These are phyloP conservation scores for Rhingia rostrata DNA, from an alignment of 2,888 invertebrate species.

Conservation along the genomic window DNA sequence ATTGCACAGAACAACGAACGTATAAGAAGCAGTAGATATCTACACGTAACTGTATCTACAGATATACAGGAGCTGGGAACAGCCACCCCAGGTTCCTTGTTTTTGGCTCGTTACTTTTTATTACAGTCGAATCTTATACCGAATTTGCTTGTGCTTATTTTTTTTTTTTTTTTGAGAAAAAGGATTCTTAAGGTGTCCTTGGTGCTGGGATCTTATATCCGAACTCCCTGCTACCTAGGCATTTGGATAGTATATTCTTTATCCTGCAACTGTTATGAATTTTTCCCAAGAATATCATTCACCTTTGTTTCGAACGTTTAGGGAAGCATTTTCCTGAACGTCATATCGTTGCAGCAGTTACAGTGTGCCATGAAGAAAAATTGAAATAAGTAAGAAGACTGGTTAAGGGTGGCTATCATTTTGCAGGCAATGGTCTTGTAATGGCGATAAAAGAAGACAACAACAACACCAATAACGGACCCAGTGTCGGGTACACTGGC, in stretches of 20 bases:
- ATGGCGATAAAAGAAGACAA: slow-evolving; percentile 63
- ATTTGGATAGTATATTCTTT: slow-evolving; percentile 25
- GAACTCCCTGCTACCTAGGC: slow-evolving; percentile 22
- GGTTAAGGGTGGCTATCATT: slow-evolving; percentile 70
- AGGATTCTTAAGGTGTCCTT: slow-evolving; percentile 64
- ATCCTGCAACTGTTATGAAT: slow-evolving; percentile 62
- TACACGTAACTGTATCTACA: neutral
- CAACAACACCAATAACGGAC: slow-evolving; percentile 37
- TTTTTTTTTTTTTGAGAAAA: slow-evolving; percentile 30
- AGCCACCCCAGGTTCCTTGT: slow-evolving; percentile 42
- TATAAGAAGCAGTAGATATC: neutral
- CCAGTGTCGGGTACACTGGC: slow-evolving; percentile 22
- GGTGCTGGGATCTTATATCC: slow-evolving; percentile 42
- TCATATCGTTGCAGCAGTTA: slow-evolving; percentile 47
- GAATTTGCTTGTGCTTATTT: slow-evolving; percentile 31
- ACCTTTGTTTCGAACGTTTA: slow-evolving; percentile 63
- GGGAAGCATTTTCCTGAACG: slow-evolving; percentile 33
- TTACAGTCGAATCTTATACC: slow-evolving; percentile 61
- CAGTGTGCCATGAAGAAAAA: slow-evolving; percentile 41
- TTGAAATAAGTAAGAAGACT: slow-evolving; percentile 63
- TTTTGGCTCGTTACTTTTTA: slow-evolving; percentile 70
- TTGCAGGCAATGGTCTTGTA: slow-evolving; percentile 64
- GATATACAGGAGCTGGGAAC: neutral
- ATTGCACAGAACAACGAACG: slow-evolving; percentile 41
- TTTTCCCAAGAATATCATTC: slow-evolving; percentile 59